phyloP scores from a whole-genome alignment of 2,888 invertebrate species.

The Pyralis farinalis region DNA sequence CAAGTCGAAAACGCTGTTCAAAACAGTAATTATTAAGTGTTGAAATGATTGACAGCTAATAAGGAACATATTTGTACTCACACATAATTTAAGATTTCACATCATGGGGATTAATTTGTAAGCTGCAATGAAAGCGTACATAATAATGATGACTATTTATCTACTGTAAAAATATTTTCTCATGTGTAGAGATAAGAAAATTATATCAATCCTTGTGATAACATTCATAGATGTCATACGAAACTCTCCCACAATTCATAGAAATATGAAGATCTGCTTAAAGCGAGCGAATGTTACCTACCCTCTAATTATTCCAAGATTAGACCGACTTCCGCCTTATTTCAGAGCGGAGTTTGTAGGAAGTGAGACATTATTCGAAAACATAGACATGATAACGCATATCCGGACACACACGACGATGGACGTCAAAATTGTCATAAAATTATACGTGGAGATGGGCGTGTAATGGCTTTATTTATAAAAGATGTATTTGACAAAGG shows the following conservation, averaged over 20 bases:
- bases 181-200: too few species aligned
- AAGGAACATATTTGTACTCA: neutral
- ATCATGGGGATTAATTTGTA: too few species aligned
- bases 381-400: slow-evolving; percentile 34
- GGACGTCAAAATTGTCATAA: slow-evolving; percentile 24
- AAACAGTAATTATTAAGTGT: slow-evolving; percentile 3
- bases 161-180: too few species aligned
- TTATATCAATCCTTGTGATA: slow-evolving; percentile 1
- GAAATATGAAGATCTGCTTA: slow-evolving; percentile 38
- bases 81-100: neutral
- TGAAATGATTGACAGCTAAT: slow-evolving; percentile 6
- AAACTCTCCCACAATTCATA: slow-evolving; percentile 56
- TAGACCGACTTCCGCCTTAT: slow-evolving; percentile 38
- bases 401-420: slow-evolving; percentile 63
- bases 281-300: slow-evolving; percentile 24
- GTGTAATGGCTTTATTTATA: slow-evolving; percentile 6
- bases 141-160: too few species aligned
- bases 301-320: slow-evolving; percentile 56
- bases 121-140: too few species aligned
- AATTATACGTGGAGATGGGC: slow-evolving; percentile 23
- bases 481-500: too few species aligned
- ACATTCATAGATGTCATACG: slow-evolving; percentile 7
- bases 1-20: neutral
- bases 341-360: slow-evolving; percentile 34
- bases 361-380: slow-evolving; percentile 43